Evolutionary conservation across 1,140 invertebrate genomes (phyloP), one percentile per base, ranked within the genome.

Genomic region (Conus ventricosus): DNA sequence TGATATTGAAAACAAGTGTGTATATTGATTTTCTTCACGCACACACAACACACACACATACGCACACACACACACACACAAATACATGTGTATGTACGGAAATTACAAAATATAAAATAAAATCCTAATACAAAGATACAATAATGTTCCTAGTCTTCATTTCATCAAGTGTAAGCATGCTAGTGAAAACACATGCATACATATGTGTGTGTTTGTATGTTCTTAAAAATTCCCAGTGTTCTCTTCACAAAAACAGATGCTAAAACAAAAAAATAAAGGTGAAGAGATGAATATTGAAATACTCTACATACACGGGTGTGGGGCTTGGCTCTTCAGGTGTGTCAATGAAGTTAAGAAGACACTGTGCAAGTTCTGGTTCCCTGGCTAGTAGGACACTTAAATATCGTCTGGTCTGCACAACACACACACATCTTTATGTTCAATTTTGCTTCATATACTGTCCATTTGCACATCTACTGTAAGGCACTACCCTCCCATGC

Each of bases 341-440:
- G 60, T 87, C 89, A 63, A 91, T 54, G 55, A 91, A 91, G 27
- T 89, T 87, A 17, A 91, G 63, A 5, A 91, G 82, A 25, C 85
- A 90, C 71, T 88, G 87, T 4, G 88, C 91, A 55, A 91, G 75
- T 23, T 90, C 91, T 60, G 84, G 53, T 7, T 89, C 87, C 23
- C 91, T 89, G 75, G 88, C 57, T 25, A 92, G 84, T 60, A 92
- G 84, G 53, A 91, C 57, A 5, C 88, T 84, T 23, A 92, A 84
- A 71, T 92, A 92, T 20, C 89, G 84, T 3, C 67, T 85, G 23
- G 91, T 92, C 92, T 92, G 89, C 71, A 90, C 23, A 23, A 54
- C 27, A 85, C 75, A 88, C 23, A 39, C 39, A 39, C 39, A 39
- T 39, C 39, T 39, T 1, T 39, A 39, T 39, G 3, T 39, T 39